Conservation (phyloP, 2,797 vertebrate species). For the Lophius americanus region DNA sequence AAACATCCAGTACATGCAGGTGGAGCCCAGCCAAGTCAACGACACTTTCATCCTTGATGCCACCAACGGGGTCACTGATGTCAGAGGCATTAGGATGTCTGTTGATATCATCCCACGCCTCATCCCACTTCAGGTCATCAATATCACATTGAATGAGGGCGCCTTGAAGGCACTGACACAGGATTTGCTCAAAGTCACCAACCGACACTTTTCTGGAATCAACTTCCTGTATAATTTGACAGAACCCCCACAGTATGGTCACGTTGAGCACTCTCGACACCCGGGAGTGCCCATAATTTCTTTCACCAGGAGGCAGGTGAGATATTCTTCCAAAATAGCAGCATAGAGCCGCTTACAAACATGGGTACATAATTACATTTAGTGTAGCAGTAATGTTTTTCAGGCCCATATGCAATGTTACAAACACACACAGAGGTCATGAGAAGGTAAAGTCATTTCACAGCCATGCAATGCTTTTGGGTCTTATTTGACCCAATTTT, state of each 20-base stretch:
- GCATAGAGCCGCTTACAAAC: neutral
- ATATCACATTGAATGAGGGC: slow-evolving; percentile 89
- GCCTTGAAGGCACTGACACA: slow-evolving; percentile 82
- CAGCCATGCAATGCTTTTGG: neutral
- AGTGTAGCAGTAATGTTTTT: neutral
- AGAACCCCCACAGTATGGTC: slow-evolving; percentile 84
- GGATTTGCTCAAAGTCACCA: slow-evolving; percentile 84
- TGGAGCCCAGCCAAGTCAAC: slow-evolving; percentile 68
- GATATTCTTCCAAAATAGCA: slow-evolving; percentile 6
- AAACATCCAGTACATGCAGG: slow-evolving; percentile 87
- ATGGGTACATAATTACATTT: slow-evolving; percentile 2
- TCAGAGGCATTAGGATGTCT: slow-evolving; percentile 79
- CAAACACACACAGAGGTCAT: neutral
- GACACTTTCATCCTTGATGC: slow-evolving; percentile 85
- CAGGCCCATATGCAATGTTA: neutral
- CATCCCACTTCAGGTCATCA: slow-evolving; percentile 86
- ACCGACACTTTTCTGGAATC: slow-evolving; percentile 84
- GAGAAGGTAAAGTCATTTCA: neutral
- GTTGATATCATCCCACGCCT: slow-evolving; percentile 86
- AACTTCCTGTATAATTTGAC: slow-evolving; percentile 87
- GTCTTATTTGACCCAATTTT: neutral
- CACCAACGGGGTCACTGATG: slow-evolving; percentile 82
- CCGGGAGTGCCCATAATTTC: slow-evolving; percentile 81
- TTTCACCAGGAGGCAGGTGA: slow-evolving; percentile 91
- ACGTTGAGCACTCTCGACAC: slow-evolving; percentile 84